These are phyloP conservation scores for Fregata magnificens DNA, from an alignment of 2,113 vertebrate species.

Conservation along the genomic window DNA sequence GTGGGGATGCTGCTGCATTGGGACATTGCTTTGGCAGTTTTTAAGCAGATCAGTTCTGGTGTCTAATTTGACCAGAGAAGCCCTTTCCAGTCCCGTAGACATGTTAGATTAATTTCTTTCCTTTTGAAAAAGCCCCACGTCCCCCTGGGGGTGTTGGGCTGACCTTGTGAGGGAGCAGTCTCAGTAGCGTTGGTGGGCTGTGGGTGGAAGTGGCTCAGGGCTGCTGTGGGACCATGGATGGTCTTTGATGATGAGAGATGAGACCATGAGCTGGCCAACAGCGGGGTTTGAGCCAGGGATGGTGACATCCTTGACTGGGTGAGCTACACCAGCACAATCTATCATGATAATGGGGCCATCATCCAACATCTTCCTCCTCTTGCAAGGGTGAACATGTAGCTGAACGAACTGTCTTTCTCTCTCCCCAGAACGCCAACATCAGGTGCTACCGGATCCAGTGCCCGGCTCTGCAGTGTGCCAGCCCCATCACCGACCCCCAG, in stretches of 20 bases:
- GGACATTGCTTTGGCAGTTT: fast-evolving
- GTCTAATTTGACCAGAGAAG: background rate
- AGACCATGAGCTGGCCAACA: background rate
- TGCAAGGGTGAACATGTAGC: background rate
- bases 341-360: fast-evolving
- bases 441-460: constrained; percentile 91
- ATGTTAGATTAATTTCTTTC: fast-evolving
- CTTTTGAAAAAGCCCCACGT: background rate
- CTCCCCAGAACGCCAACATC: constrained; percentile 81
- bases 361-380: background rate
- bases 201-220: background rate
- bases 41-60: background rate
- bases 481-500: constrained; percentile 82
- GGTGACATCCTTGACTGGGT: background rate
- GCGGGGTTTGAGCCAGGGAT: background rate
- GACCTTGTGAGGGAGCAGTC: background rate
- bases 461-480: constrained; percentile 81
- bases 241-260: background rate
- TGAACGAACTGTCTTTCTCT: fast-evolving
- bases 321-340: background rate
- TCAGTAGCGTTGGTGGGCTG: fast-evolving
- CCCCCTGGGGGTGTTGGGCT: background rate
- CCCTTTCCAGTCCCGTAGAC: background rate
- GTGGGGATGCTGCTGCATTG: background rate
- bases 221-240: fast-evolving